These are phyloP conservation scores for Hyles lineata DNA, from an alignment of 2,888 invertebrate species.

Conservation along the genomic window DNA sequence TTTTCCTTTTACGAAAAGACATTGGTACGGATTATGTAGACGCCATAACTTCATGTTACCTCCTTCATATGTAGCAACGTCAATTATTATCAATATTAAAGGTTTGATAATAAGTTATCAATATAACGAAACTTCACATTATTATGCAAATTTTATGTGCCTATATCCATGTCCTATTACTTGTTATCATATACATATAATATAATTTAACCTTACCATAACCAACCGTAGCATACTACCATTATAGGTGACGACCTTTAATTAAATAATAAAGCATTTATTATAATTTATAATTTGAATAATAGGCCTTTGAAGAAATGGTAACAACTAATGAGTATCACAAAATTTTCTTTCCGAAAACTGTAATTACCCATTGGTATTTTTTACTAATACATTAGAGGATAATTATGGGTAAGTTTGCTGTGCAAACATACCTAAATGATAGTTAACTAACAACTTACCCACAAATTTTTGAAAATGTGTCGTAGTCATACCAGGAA, in stretches of 20 bases:
- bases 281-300: neutral
- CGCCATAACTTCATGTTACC: no score
- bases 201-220: conserved; percentile 51
- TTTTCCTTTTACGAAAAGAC: no score
- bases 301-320: neutral
- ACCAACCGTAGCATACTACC: conserved; percentile 35
- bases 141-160: conserved; percentile 53
- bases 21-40: no score
- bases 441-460: no score
- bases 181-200: conserved; percentile 49
- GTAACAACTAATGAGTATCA: neutral
- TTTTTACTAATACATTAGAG: no score
- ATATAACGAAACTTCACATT: neutral
- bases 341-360: no score
- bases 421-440: no score
- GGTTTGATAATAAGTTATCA: conserved; percentile 9
- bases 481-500: no score
- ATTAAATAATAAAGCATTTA: neutral
- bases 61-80: neutral
- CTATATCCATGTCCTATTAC: conserved; percentile 38
- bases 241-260: neutral
- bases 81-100: neutral
- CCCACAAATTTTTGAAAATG: no score
- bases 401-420: no score
- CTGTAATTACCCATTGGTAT: no score